These are phyloP conservation scores for Dasypolia templi DNA, from an alignment of 2,888 invertebrate genomes.

Conservation along the genomic window DNA sequence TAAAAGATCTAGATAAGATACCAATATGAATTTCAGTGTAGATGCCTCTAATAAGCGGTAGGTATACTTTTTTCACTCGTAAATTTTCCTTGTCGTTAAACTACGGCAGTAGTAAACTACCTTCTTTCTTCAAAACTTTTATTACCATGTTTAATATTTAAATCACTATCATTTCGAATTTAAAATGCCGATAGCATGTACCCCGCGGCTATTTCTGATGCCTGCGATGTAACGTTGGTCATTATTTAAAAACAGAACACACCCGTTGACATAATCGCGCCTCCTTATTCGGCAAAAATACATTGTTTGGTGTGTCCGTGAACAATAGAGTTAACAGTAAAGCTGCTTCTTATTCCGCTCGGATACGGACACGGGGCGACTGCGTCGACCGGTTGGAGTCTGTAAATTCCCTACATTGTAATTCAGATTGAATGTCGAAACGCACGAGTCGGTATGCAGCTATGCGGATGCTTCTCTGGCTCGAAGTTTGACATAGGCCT, in stretches of 20 bases:
- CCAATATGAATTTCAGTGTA: neutral
- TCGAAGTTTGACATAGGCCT: slow-evolving; percentile 64
- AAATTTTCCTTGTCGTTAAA: slow-evolving; percentile 36
- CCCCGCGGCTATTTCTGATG: slow-evolving; percentile 78
- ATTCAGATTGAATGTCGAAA: slow-evolving; percentile 88
- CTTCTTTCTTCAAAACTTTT: slow-evolving; percentile 51
- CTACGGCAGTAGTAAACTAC: slow-evolving; percentile 12
- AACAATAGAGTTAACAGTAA: slow-evolving; percentile 89
- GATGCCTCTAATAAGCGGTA: neutral
- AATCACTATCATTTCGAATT: slow-evolving; percentile 65
- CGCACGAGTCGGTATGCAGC: slow-evolving; percentile 87
- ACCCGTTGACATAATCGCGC: slow-evolving; percentile 88
- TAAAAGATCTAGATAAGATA: neutral
- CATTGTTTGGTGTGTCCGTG: slow-evolving; percentile 86
- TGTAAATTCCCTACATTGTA: slow-evolving; percentile 87
- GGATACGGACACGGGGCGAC: slow-evolving; percentile 82
- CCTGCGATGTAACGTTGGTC: slow-evolving; percentile 74
- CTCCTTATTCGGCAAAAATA: slow-evolving; percentile 88
- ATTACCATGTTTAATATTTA: slow-evolving; percentile 60
- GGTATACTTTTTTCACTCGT: slow-evolving; percentile 1
- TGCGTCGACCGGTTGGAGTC: slow-evolving; percentile 76
- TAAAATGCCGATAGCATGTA: slow-evolving; percentile 75
- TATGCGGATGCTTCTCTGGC: slow-evolving; percentile 80
- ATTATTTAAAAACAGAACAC: slow-evolving; percentile 88
- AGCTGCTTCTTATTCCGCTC: slow-evolving; percentile 89